phyloP scores from a whole-genome alignment of 1,140 invertebrate genomes.

The Drosophila suzukii region DNA sequence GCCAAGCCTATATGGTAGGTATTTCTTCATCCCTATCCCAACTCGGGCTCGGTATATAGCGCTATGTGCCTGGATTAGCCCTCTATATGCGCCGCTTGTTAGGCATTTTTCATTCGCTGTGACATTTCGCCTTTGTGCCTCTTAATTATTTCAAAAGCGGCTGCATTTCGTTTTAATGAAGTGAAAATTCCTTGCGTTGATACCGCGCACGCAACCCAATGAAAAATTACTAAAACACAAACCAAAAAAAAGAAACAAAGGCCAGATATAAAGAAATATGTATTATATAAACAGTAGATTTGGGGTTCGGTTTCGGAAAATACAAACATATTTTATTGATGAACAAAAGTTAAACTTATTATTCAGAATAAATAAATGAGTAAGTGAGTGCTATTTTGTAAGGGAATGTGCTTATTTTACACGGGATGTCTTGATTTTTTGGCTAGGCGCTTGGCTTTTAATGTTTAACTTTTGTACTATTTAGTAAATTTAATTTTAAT shows the following conservation, averaged over 20 bases:
- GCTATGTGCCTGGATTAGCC: conserved; percentile 54
- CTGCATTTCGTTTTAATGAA: conserved; percentile 84
- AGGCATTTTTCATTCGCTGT: conserved; percentile 80
- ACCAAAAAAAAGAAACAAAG: conserved; percentile 38
- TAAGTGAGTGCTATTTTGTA: neutral
- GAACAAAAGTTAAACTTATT: conserved; percentile 12
- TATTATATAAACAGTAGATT: conserved; percentile 15
- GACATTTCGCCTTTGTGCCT: conserved; percentile 81
- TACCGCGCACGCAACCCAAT: conserved; percentile 76
- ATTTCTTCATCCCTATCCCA: conserved; percentile 44
- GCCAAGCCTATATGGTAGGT: conserved; percentile 40
- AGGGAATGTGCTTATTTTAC: too few species aligned
- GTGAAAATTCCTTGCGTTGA: conserved; percentile 81
- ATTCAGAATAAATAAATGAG: neutral
- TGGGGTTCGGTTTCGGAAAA: conserved; percentile 33
- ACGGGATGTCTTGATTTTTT: too few species aligned
- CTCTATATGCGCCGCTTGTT: conserved; percentile 52
- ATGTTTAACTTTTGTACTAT: too few species aligned
- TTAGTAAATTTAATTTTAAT: too few species aligned
- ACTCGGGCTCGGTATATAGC: conserved; percentile 30
- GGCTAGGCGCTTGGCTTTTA: too few species aligned
- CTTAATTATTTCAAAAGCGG: conserved; percentile 82
- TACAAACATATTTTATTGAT: conserved; percentile 27
- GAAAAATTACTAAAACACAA: conserved; percentile 46
- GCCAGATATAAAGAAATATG: conserved; percentile 33